These are phyloP conservation scores for Psephotus haematonotus DNA, from an alignment of 2,113 vertebrate species.

Conservation along the genomic window DNA sequence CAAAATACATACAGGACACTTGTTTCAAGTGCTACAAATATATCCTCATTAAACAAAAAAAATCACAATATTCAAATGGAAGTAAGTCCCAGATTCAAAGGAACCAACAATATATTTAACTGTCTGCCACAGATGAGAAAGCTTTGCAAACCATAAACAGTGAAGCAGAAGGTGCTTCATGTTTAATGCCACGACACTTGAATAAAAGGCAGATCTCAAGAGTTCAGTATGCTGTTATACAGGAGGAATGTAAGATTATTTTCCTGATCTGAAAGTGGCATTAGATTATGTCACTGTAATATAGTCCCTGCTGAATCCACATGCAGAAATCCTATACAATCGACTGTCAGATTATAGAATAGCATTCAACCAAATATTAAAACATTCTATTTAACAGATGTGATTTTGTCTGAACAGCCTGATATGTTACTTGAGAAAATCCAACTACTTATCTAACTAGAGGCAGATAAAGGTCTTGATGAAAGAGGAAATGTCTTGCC, in stretches of 20 bases:
- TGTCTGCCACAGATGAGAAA: neutral
- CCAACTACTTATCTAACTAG: neutral
- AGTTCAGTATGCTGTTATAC: rapidly evolving
- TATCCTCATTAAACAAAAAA: neutral
- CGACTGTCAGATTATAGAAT: neutral
- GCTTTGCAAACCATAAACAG: neutral
- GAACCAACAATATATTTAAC: neutral
- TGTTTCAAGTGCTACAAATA: neutral
- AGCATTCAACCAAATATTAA: neutral
- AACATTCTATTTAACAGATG: neutral
- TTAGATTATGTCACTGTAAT: neutral
- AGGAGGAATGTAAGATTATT: neutral
- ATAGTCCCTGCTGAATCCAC: neutral
- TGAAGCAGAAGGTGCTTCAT: neutral
- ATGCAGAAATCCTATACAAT: neutral
- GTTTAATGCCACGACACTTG: neutral
- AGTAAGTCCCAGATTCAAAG: neutral
- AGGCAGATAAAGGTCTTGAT: neutral
- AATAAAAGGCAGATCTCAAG: neutral
- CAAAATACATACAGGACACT: neutral
- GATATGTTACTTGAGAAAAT: neutral
- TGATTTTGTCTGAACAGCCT: neutral
- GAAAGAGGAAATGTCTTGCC: neutral
- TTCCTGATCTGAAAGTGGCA: neutral
- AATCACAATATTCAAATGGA: neutral